phyloP scores from a whole-genome alignment of 1,140 invertebrate species.

The Ericerus pela region DNA sequence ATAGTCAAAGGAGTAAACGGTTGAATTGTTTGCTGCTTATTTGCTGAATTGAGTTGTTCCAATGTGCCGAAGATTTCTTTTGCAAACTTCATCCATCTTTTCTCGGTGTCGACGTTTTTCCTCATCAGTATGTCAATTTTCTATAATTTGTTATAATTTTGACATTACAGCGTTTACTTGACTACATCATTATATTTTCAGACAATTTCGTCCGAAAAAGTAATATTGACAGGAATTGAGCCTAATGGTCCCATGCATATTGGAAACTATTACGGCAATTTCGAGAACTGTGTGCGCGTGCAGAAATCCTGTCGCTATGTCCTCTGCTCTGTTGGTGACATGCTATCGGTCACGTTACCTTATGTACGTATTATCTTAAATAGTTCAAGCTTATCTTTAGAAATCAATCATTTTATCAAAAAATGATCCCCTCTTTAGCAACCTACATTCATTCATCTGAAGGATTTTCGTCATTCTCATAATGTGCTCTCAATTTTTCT shows the following conservation, averaged over 20 bases:
- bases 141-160: too few species aligned
- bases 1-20: too few species aligned
- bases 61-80: too few species aligned
- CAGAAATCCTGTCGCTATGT: slow-evolving; percentile 58
- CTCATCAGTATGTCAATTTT: too few species aligned
- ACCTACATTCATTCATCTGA: not conserved
- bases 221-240: slow-evolving; percentile 87
- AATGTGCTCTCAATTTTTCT: too few species aligned
- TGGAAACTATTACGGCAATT: slow-evolving; percentile 92
- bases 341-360: slow-evolving; percentile 83
- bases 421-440: not conserved
- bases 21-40: too few species aligned
- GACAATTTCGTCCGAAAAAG: too few species aligned
- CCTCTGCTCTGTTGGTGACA: slow-evolving; percentile 78
- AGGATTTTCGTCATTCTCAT: not conserved
- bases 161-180: too few species aligned
- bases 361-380: slow-evolving; percentile 40
- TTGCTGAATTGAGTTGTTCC: too few species aligned
- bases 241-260: slow-evolving; percentile 87
- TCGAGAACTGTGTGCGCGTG: slow-evolving; percentile 68
- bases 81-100: too few species aligned
- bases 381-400: not conserved
- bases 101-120: too few species aligned
- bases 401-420: not conserved
- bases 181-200: too few species aligned